Evolutionary conservation across 2,888 invertebrate genomes (phyloP), one percentile per base, ranked within the genome.

Genomic region (Platypus cylindrus): DNA sequence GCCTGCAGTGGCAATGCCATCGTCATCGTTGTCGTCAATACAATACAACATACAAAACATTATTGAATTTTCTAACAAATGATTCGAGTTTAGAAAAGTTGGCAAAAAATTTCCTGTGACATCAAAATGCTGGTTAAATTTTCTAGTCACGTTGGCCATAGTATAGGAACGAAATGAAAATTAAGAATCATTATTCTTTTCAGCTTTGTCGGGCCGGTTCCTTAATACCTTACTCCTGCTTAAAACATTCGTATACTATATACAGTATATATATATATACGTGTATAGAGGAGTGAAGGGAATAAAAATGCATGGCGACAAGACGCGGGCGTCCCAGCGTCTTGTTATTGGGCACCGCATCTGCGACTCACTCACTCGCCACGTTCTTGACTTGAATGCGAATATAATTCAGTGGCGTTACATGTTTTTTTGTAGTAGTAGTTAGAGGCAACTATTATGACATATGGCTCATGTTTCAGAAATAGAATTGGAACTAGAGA

Each of bases 161-260:
- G 58, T 60, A 61, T 59, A 60, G 58, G 59, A 59, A 60, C 60
- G 61, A 61, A 60, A 62, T 62, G 61, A 61, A 62, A 62, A 62
- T 62, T 62, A 62, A 62, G 60, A 62, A 62, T 62, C 61, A 62
- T 62, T 62, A 62, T 62, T 62, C 62, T 62, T 61, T 61, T 56
- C 61, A 61, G 61, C 62, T 60, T 59, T 59, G 59, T 58, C 58
- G 58, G n/a, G 55, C 55, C 56, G 53, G 57, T 53, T 55, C 55
- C 57, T 58, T 59, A 59, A 60, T 60, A 59, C 58, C 59, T 58
- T 56, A 52, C 55, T 57, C 55, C 54, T 52, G 43, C 54, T 56
- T 56, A 57, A 58, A 58, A 57, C 55, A 56, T 53, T 55, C 53
- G 53, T 47, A n/a, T n/a, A n/a, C n/a, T n/a, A n/a, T n/a, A n/a